phyloP scores from a whole-genome alignment of 1,140 invertebrate species.

The Amphibalanus amphitrite region DNA sequence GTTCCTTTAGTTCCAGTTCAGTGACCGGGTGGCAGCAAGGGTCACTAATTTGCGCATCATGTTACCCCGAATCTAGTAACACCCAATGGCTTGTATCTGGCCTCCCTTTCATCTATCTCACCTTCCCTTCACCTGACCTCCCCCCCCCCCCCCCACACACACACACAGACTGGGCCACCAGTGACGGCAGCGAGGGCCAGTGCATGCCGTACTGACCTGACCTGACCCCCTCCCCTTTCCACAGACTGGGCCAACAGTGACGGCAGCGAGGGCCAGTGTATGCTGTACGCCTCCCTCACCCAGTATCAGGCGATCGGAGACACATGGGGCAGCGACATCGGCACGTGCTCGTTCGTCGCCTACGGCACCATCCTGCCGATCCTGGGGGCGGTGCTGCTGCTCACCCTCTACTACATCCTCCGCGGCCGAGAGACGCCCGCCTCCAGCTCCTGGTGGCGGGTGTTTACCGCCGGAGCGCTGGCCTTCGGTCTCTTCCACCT shows the following conservation, averaged over 20 bases:
- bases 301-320: not conserved
- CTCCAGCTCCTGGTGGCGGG: not conserved
- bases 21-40: too few relatives aligned
- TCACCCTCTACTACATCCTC: not conserved
- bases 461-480: not conserved
- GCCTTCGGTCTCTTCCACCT: not conserved
- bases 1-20: too few relatives aligned
- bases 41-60: too few relatives aligned
- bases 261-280: not conserved
- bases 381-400: not conserved
- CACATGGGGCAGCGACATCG: not conserved
- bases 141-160: too few relatives aligned
- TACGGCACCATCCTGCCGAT: not conserved
- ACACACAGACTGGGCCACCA: too few relatives aligned
- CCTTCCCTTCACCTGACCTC: too few relatives aligned
- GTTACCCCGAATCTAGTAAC: too few relatives aligned
- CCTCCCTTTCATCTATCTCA: too few relatives aligned
- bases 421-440: not conserved
- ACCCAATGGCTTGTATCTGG: too few relatives aligned
- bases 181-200: too few relatives aligned
- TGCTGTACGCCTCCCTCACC: not conserved
- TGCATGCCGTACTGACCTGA: too few relatives aligned
- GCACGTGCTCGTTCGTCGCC: not conserved
- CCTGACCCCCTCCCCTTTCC: too few relatives aligned
- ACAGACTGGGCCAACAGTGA: not conserved